phyloP scores from a whole-genome alignment of 2,113 vertebrate genomes.

The Sus scrofa region T2T-Sscrofa CM000824.6:71048001-71048500 shows the following conservation, averaged over 20 bases:
- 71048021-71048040: not conserved
- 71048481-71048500: not conserved
- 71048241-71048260: not conserved
- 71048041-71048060: not conserved
- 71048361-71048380: not conserved
- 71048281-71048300: not conserved
- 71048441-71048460: not conserved
- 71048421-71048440: not conserved
- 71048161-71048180: not conserved
- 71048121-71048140: not conserved
- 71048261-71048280: not conserved
- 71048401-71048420: not conserved
- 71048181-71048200: not conserved
- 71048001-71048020: not conserved
- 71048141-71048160: not conserved
- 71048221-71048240: not conserved
- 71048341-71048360: not conserved
- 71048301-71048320: not conserved
- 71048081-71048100: not conserved
- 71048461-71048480: not conserved
- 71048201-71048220: conserved; percentile 3
- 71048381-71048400: not conserved
- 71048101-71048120: not conserved
- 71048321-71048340: not conserved
- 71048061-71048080: not conserved